These are phyloP conservation scores for Daubentonia madagascariensis DNA, from an alignment of 2,113 vertebrate genomes.

Conservation along the genomic window DNA sequence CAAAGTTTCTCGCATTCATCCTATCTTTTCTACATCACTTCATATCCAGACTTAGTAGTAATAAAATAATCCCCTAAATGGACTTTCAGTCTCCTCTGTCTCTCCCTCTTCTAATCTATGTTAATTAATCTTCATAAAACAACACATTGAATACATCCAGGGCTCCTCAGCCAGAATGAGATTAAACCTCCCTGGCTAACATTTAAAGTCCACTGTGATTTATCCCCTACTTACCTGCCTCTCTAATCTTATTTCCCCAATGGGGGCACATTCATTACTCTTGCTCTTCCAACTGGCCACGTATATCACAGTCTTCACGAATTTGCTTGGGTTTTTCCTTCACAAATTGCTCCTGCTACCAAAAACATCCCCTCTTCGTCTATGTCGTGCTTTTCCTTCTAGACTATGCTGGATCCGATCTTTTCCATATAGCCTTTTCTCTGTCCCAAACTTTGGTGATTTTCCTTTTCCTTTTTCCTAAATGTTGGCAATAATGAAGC, in stretches of 20 bases:
- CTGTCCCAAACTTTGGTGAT: neutral
- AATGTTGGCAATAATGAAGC: neutral
- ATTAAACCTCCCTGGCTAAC: neutral
- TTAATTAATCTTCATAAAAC: neutral
- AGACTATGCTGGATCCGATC: neutral
- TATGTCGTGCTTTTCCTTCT: neutral
- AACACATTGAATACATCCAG: neutral
- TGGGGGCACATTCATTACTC: neutral
- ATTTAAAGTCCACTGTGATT: neutral
- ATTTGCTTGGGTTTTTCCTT: neutral
- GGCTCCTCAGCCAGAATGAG: neutral
- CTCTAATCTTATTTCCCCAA: neutral
- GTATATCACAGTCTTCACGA: neutral
- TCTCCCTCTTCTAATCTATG: neutral
- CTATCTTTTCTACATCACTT: neutral
- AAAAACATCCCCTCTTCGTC: neutral
- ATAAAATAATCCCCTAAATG: neutral
- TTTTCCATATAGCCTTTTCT: neutral
- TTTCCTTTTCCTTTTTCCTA: neutral
- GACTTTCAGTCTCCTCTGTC: neutral
- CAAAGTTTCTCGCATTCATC: neutral
- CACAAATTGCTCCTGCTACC: neutral
- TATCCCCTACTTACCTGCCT: neutral
- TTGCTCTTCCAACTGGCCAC: neutral
- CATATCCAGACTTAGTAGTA: neutral